phyloP scores from a whole-genome alignment of 2,797 vertebrate species.

The Podarcis lilfordi region DNA sequence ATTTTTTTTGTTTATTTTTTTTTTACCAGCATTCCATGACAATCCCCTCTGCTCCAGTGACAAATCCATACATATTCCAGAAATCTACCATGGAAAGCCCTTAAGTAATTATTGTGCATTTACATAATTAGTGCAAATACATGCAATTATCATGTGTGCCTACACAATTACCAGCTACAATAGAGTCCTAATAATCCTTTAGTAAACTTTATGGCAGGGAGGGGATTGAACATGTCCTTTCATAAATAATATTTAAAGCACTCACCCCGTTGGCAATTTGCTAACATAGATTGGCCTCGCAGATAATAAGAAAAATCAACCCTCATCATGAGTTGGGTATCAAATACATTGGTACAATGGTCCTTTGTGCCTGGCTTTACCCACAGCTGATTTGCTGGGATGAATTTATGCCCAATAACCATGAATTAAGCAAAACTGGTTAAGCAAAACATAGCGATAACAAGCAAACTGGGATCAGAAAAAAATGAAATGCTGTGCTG shows the following conservation, averaged over 20 bases:
- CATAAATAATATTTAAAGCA: conserved; percentile 42
- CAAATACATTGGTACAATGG: conserved; percentile 13
- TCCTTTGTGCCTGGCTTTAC: not conserved
- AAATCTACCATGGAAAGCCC: conserved; percentile 74
- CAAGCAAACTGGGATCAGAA: too few species aligned
- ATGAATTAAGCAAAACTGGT: not conserved
- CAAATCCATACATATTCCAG: conserved; percentile 72
- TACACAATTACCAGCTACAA: conserved; percentile 76
- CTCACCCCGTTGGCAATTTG: conserved; percentile 19
- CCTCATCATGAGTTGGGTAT: not conserved
- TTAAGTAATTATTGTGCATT: conserved; percentile 74
- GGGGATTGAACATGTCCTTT: not conserved
- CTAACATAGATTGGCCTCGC: not conserved
- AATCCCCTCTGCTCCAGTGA: conserved; percentile 61
- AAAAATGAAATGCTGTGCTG: too few species aligned
- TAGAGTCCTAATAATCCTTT: conserved; percentile 74
- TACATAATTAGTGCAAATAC: conserved; percentile 77
- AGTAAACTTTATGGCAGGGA: conserved; percentile 65
- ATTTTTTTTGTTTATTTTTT: not conserved
- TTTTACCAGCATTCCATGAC: conserved; percentile 44
- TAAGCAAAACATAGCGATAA: too few species aligned
- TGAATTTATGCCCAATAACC: not conserved
- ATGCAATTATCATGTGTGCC: conserved; percentile 76
- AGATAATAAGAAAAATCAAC: not conserved
- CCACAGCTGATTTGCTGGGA: not conserved